Conservation (phyloP, 2,797 vertebrate genomes). For the Antennarius maculatus region DNA sequence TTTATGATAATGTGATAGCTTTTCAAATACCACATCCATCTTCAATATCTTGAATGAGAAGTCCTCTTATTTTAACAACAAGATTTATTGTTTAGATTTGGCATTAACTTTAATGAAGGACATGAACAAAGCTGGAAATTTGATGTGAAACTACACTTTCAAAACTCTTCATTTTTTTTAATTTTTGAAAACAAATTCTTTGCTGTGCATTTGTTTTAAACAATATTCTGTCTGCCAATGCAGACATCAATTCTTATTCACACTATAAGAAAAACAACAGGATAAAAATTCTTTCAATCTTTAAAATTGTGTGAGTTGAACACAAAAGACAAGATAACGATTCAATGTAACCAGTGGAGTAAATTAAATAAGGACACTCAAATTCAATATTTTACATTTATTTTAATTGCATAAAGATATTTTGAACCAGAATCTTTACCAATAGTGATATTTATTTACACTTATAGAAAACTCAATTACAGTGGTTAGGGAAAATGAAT, state of each 20-base stretch:
- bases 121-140: constrained; percentile 60
- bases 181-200: constrained; percentile 26
- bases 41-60: background rate
- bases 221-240: constrained; percentile 58
- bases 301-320: constrained; percentile 46
- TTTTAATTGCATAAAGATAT: no score
- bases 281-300: constrained; percentile 22
- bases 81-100: constrained; percentile 20
- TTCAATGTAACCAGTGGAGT: constrained; percentile 38
- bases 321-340: constrained; percentile 50
- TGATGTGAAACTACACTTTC: constrained; percentile 35
- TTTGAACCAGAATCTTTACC: constrained; percentile 22
- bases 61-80: background rate
- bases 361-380: constrained; percentile 40
- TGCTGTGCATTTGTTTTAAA: constrained; percentile 31
- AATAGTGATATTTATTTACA: constrained; percentile 29
- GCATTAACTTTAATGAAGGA: constrained; percentile 41
- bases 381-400: constrained; percentile 5
- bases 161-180: constrained; percentile 18
- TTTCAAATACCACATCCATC: constrained; percentile 28
- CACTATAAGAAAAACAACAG: background rate
- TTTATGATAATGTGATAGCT: constrained; percentile 15
- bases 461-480: constrained; percentile 39
- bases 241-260: constrained; percentile 66
- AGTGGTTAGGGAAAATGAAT: no score